These are phyloP conservation scores for Narcine bancroftii DNA, from an alignment of 2,113 vertebrate species.

Conservation along the genomic window DNA sequence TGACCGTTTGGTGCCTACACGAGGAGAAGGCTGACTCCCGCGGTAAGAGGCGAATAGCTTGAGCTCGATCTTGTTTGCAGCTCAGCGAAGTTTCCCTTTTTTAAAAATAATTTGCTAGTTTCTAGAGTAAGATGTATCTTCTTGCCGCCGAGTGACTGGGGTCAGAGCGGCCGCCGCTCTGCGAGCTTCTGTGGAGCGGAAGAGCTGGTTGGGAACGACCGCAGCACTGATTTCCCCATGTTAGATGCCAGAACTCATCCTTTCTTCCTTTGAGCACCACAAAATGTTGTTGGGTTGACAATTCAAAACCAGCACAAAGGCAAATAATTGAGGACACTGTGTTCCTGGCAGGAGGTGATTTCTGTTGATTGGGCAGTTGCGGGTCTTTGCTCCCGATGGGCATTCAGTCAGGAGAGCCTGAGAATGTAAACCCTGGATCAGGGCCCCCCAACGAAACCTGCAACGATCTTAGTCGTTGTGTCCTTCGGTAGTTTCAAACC, in stretches of 20 bases:
- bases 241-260: background rate
- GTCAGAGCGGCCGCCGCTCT: background rate
- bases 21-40: background rate
- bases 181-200: background rate
- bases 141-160: background rate
- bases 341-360: background rate
- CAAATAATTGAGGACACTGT: background rate
- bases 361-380: background rate
- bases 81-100: background rate
- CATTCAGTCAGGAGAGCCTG: background rate
- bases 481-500: background rate
- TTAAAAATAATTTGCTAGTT: too few relatives aligned
- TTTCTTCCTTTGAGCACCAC: background rate
- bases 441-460: background rate
- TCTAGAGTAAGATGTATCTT: background rate
- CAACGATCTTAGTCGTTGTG: background rate
- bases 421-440: background rate
- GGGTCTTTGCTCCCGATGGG: conserved; percentile 4
- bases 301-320: background rate
- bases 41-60: background rate
- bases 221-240: background rate
- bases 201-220: background rate
- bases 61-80: background rate
- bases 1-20: background rate
- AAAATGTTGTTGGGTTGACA: background rate